Conservation (phyloP, 2,888 invertebrate species). For the Cactoblastis cactorum region DNA sequence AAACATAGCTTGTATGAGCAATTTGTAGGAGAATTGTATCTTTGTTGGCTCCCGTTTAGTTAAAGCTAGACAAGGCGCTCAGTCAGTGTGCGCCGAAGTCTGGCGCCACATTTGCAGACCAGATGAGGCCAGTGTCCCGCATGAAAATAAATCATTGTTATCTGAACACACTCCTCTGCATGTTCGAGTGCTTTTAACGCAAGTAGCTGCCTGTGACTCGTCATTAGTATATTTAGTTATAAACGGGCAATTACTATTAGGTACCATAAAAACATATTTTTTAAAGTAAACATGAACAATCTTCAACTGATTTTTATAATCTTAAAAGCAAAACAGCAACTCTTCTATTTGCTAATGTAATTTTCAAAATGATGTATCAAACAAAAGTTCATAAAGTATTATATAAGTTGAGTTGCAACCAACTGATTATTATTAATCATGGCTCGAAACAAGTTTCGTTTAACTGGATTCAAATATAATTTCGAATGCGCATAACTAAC, state of each 20-base stretch:
- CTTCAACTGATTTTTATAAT: too few relatives aligned
- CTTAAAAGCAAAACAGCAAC: too few relatives aligned
- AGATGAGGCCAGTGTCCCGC: slow-evolving; percentile 56
- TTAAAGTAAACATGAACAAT: too few relatives aligned
- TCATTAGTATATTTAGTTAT: slow-evolving; percentile 13
- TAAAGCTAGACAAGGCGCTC: slow-evolving; percentile 19
- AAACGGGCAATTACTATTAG: background rate
- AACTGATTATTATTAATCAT: slow-evolving; percentile 7
- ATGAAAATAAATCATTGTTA: slow-evolving; percentile 62
- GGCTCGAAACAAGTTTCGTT: slow-evolving; percentile 22
- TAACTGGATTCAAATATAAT: slow-evolving; percentile 20
- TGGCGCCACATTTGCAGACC: slow-evolving; percentile 71
- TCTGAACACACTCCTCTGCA: slow-evolving; percentile 39
- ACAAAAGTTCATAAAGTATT: background rate
- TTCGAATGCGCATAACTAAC: slow-evolving; percentile 19
- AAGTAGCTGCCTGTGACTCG: slow-evolving; percentile 15
- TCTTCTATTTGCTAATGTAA: too few relatives aligned
- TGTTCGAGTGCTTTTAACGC: slow-evolving; percentile 44
- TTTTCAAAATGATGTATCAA: too few relatives aligned
- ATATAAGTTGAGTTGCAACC: background rate
- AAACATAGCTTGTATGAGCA: slow-evolving; percentile 23
- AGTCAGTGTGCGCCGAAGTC: slow-evolving; percentile 47
- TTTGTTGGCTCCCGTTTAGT: slow-evolving; percentile 6
- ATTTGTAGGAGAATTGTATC: slow-evolving; percentile 23
- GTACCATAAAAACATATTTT: too few relatives aligned